Conservation (phyloP, 1,140 invertebrate genomes). For the Arctopsyche grandis region DNA sequence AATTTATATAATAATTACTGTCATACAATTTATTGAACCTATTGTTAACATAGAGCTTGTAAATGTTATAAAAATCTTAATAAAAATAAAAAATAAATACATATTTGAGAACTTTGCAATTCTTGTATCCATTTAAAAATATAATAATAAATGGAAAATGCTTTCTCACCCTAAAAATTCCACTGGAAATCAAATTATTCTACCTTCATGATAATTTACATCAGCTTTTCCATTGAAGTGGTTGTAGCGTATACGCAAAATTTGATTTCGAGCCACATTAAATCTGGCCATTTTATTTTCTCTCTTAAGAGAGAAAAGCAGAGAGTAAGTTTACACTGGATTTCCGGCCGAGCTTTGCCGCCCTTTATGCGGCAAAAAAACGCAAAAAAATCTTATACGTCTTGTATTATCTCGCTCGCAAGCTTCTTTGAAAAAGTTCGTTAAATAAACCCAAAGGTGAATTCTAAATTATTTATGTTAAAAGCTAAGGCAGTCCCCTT, state of each 20-base stretch:
- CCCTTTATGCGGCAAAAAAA: not conserved
- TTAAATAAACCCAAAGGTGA: too few species aligned
- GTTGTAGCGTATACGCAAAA: not conserved
- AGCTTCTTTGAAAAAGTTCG: too few species aligned
- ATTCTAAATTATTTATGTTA: too few species aligned
- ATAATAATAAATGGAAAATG: too few species aligned
- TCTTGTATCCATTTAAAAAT: too few species aligned
- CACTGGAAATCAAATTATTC: slow-evolving; percentile 21
- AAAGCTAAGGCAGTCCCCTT: not conserved
- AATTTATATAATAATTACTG: too few species aligned
- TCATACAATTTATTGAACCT: too few species aligned
- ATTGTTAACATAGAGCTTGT: not conserved
- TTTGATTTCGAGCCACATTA: slow-evolving; percentile 10
- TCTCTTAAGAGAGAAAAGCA: not conserved
- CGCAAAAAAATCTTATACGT: not conserved
- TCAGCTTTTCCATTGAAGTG: not conserved
- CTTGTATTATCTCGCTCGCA: slow-evolving; percentile 4
- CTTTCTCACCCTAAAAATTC: too few species aligned
- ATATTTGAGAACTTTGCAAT: too few species aligned
- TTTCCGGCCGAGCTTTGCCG: slow-evolving; percentile 4
- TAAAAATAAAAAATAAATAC: not conserved
- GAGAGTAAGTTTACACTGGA: slow-evolving; percentile 22
- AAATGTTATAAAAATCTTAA: not conserved
- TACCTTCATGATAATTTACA: not conserved
- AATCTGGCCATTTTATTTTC: not conserved